Evolutionary conservation across 2,888 invertebrate species (phyloP), one percentile per base, ranked within the genome.

Genomic region (Erannis defoliaria): DNA sequence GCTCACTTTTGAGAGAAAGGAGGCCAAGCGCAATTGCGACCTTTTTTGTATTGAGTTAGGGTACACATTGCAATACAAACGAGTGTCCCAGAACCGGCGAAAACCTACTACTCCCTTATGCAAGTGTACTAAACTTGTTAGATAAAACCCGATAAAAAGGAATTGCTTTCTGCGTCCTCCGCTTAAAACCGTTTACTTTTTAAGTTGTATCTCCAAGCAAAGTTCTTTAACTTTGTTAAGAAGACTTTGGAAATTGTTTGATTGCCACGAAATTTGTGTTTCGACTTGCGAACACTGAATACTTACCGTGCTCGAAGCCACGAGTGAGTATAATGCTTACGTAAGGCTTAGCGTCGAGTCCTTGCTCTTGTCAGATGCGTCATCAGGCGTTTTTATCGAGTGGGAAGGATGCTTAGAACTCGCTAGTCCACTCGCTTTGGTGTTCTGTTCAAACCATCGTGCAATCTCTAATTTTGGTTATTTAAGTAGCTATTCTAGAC

Each of bases 231-330:
- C 67, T 68, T 63, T 61, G 54, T 66, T 66, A 72, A 64, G 65
- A 66, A 72, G 66, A 73, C 72, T 55, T 78, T 77, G 48, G 67
- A 40, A 67, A 54, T 73, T 76, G 73, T 78, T 79, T 73, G 73
- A 76, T 76, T 76, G 74, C 72, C 69, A 62, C 62, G 67, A 68
- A 73, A 74, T 73, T 76, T 75, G 68, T 64, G 56, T 59, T 64
- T 61, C 68, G 46, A 56, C 56, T 66, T 58, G 59, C 64, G 64
- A 65, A 68, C 68, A 64, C 33, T 9, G 46, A 62, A 65, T 64
- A 48, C 48, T 48, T 61, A 26, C 26, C 26, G 26, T 37, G 46
- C 55, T 62, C 58, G 42, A 59, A 57, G 53, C 54, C 60, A 46
- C 60, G 51, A 55, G 38, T 62, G 14, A 66, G 62, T 48, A 64